Conservation (phyloP, 2,797 vertebrate genomes). For the Crypturellus tataupa region DNA sequence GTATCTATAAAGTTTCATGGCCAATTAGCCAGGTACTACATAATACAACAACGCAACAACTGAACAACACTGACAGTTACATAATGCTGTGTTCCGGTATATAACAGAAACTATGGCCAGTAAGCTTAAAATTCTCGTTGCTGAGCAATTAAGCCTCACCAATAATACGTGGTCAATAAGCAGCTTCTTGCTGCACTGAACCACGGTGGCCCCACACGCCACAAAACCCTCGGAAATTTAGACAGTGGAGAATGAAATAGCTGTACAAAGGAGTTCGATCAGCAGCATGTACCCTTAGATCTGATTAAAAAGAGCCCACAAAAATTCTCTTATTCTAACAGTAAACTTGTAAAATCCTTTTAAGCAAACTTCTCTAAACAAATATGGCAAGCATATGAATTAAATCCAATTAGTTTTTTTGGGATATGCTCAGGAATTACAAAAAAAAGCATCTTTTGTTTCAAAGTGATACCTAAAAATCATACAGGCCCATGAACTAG, state of each 20-base stretch:
- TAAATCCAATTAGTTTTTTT: background rate
- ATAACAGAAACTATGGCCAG: background rate
- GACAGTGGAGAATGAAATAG: fast-evolving
- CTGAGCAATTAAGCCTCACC: background rate
- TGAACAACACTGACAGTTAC: background rate
- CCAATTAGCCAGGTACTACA: background rate
- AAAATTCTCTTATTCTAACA: background rate
- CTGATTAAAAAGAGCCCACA: background rate
- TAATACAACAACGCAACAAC: background rate
- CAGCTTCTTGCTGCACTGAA: too few species aligned
- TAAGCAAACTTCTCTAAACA: background rate
- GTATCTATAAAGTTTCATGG: background rate
- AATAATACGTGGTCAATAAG: background rate
- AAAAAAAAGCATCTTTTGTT: background rate
- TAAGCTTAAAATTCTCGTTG: background rate
- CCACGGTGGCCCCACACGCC: too few species aligned
- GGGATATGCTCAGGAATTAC: background rate
- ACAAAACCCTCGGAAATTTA: background rate
- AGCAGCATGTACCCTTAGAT: background rate
- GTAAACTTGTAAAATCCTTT: background rate
- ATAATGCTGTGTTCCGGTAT: background rate
- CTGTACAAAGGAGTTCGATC: background rate
- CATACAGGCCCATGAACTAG: background rate
- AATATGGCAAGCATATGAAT: fast-evolving
- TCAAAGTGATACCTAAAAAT: background rate